Percentiles rank a stretch among this genome's conserved stretches.
Conservation (phyloP, 2,888 invertebrate genomes). For the Eupelmus urozonus region DNA sequence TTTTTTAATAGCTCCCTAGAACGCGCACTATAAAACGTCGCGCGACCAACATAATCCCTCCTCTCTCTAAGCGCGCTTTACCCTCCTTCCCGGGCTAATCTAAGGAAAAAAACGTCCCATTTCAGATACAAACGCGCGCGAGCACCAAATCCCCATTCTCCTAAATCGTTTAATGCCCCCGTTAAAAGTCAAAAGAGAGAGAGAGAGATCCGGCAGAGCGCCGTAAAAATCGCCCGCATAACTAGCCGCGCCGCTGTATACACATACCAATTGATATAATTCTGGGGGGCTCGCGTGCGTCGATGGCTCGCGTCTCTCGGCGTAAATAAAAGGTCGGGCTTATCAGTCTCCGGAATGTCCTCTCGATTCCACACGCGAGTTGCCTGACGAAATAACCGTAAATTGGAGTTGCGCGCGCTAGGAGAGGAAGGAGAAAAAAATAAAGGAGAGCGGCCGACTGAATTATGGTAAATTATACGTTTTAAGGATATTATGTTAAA, state of each 20-base stretch:
- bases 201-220: slow-evolving; percentile 27
- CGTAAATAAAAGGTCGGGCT: slow-evolving; percentile 58
- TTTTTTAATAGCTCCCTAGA: slow-evolving; percentile 51
- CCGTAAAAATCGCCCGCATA: slow-evolving; percentile 41
- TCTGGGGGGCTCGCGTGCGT: slow-evolving; percentile 46
- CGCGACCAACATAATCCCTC: slow-evolving; percentile 5
- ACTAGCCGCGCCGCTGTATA: too few species aligned
- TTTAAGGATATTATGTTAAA: slow-evolving; percentile 36
- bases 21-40: slow-evolving; percentile 49
- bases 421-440: slow-evolving; percentile 17
- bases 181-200: slow-evolving; percentile 25
- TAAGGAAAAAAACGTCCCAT: slow-evolving; percentile 20
- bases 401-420: too few species aligned
- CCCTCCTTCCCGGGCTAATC: slow-evolving; percentile 22
- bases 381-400: slow-evolving; percentile 61
- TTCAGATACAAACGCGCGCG: neutral
- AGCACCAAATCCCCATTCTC: slow-evolving; percentile 15
- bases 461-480: slow-evolving; percentile 37
- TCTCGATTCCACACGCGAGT: slow-evolving; percentile 60
- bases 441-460: neutral
- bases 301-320: slow-evolving; percentile 33
- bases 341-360: slow-evolving; percentile 61
- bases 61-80: neutral
- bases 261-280: slow-evolving; percentile 54
- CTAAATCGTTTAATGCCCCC: slow-evolving; percentile 45